Conservation (phyloP, 2,888 invertebrate species). For the Cartodere bifasciata region DNA sequence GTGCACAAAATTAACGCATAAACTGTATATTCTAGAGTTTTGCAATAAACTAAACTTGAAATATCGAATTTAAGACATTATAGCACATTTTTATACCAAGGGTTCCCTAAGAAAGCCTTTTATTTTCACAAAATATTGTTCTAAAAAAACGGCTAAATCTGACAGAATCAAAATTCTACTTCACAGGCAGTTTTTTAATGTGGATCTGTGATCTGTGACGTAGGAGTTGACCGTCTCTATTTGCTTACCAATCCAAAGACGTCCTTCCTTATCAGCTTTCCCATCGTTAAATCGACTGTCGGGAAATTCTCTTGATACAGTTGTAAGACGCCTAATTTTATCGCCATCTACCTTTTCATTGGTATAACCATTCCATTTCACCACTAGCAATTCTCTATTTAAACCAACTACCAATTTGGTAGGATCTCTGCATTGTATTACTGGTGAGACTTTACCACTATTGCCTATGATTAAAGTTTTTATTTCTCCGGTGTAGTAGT, state of each 20-base stretch:
- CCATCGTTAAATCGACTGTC: constrained; percentile 45
- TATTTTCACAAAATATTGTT: no score
- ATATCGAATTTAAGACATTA: no score
- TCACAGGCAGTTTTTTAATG: no score
- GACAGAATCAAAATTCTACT: no score
- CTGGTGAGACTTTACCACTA: constrained; percentile 31
- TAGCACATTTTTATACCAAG: no score
- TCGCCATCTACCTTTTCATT: no score
- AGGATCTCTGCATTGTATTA: constrained; percentile 32
- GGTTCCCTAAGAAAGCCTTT: no score
- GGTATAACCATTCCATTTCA: constrained; percentile 38
- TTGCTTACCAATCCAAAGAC: constrained; percentile 42
- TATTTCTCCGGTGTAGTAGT: constrained; percentile 17
- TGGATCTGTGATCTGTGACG: no score
- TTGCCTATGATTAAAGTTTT: constrained; percentile 15
- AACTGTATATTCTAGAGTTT: no score
- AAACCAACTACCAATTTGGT: constrained; percentile 34
- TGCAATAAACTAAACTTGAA: no score
- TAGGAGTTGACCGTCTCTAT: neutral
- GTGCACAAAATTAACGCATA: no score
- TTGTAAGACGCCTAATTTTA: constrained; percentile 27
- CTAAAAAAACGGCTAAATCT: no score
- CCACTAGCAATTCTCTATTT: constrained; percentile 30
- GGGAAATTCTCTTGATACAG: constrained; percentile 36
- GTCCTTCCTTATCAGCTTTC: constrained; percentile 43